Conservation (phyloP, 2,888 invertebrate species). For the Cybosia mesomella region DNA sequence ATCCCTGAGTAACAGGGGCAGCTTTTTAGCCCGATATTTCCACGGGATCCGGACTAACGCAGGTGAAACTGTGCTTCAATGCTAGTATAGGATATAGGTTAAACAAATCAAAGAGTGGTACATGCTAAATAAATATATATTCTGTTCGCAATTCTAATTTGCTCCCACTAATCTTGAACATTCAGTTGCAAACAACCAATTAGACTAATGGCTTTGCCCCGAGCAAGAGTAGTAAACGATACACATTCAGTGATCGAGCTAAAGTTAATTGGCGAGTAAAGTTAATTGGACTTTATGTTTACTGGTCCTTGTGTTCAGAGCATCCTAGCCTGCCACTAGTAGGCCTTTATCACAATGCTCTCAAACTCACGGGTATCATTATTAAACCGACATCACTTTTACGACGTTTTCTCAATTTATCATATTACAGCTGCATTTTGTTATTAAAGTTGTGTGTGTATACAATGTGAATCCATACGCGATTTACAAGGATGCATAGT, state of each 20-base stretch:
- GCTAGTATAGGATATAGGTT: background rate
- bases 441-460: background rate
- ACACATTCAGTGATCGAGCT: slow-evolving; percentile 23
- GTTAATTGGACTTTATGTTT: slow-evolving; percentile 40
- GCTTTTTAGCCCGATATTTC: too few relatives aligned
- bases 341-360: slow-evolving; percentile 42
- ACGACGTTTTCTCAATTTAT: slow-evolving; percentile 66
- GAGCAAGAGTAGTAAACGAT: slow-evolving; percentile 2
- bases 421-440: slow-evolving; percentile 2
- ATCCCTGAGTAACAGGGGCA: too few relatives aligned
- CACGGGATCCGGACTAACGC: too few relatives aligned
- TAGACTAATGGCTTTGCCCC: slow-evolving; percentile 10
- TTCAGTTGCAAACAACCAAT: slow-evolving; percentile 12
- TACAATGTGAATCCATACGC: background rate
- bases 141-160: background rate
- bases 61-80: too few relatives aligned
- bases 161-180: background rate
- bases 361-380: slow-evolving; percentile 52
- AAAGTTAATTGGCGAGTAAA: slow-evolving; percentile 46
- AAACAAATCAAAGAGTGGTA: background rate
- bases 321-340: slow-evolving; percentile 18
- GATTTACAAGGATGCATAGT: background rate
- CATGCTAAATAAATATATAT: background rate
- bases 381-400: slow-evolving; percentile 61
- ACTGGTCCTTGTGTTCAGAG: slow-evolving; percentile 12